Evolutionary conservation across 2,888 invertebrate genomes (phyloP).

Genomic region (Phalangium opilio): DNA sequence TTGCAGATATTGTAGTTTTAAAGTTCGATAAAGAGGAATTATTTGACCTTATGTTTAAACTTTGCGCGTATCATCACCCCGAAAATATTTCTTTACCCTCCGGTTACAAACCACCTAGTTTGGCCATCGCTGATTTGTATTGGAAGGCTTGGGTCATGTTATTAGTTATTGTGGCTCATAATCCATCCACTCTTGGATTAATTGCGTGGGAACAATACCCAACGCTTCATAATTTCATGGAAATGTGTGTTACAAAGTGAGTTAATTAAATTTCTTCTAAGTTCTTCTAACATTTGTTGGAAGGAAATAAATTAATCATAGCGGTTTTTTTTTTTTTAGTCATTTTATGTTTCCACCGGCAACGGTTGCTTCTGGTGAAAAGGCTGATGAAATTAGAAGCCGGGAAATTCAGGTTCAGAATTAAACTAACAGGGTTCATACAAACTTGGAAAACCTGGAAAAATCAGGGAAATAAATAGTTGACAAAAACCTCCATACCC

Average conservation of each 20-base stretch:
- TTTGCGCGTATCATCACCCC: slow-evolving; percentile 80
- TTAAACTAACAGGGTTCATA: no score
- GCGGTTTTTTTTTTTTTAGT: slow-evolving; percentile 30
- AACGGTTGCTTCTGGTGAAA: slow-evolving; percentile 43
- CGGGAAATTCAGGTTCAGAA: slow-evolving; percentile 42
- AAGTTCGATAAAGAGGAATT: slow-evolving; percentile 44
- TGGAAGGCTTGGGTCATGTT: slow-evolving; percentile 90
- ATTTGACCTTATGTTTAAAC: slow-evolving; percentile 73
- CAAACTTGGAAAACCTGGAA: no score
- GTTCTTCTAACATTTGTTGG: slow-evolving; percentile 1
- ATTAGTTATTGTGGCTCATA: slow-evolving; percentile 76
- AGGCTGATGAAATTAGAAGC: slow-evolving; percentile 42
- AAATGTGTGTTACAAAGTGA: slow-evolving; percentile 89
- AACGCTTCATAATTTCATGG: slow-evolving; percentile 74
- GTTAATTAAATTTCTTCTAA: slow-evolving; percentile 23
- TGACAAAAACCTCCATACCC: no score
- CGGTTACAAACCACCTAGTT: slow-evolving; percentile 64
- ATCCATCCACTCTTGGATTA: slow-evolving; percentile 71
- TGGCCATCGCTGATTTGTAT: slow-evolving; percentile 80
- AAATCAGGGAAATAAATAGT: no score
- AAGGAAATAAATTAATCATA: background rate
- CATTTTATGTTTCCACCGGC: slow-evolving; percentile 56
- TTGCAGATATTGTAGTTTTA: slow-evolving; percentile 16
- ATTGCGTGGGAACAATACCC: slow-evolving; percentile 81
- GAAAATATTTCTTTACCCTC: slow-evolving; percentile 76